phyloP scores from a whole-genome alignment of 2,797 vertebrate species.

The Tapera naevia region DNA sequence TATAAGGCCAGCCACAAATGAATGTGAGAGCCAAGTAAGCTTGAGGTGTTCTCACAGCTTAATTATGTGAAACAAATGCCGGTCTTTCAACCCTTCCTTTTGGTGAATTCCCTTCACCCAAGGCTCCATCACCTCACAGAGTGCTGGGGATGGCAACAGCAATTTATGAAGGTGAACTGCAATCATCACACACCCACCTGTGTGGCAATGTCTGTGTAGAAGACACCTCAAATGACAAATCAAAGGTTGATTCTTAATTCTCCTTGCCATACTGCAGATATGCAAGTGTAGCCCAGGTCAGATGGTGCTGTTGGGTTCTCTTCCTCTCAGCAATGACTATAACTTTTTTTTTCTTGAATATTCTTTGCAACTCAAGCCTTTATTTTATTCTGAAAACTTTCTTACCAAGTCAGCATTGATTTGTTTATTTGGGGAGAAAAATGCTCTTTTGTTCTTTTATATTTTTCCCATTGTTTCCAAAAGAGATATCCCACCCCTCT shows the following conservation, averaged over 20 bases:
- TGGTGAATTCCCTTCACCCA: neutral
- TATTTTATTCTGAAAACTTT: neutral
- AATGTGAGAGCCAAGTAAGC: neutral
- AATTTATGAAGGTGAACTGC: neutral
- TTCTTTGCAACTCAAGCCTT: neutral
- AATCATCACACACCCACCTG: rapidly evolving
- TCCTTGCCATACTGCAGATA: rapidly evolving
- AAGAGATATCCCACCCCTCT: neutral
- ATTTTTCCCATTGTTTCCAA: neutral
- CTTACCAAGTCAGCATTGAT: neutral
- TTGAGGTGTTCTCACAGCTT: neutral
- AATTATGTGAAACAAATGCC: neutral
- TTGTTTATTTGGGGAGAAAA: neutral
- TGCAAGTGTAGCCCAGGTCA: too few relatives aligned
- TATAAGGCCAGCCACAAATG: neutral
- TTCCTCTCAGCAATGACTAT: neutral
- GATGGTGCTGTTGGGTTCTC: neutral
- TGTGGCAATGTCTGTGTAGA: neutral
- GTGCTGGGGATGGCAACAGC: neutral
- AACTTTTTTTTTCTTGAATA: neutral
- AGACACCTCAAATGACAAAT: neutral
- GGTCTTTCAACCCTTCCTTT: neutral
- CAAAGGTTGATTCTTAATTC: neutral
- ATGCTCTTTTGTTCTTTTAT: neutral
- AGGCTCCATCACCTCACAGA: rapidly evolving